phyloP scores from a whole-genome alignment of 2,113 vertebrate genomes.

The Anthoscopus minutus region DNA sequence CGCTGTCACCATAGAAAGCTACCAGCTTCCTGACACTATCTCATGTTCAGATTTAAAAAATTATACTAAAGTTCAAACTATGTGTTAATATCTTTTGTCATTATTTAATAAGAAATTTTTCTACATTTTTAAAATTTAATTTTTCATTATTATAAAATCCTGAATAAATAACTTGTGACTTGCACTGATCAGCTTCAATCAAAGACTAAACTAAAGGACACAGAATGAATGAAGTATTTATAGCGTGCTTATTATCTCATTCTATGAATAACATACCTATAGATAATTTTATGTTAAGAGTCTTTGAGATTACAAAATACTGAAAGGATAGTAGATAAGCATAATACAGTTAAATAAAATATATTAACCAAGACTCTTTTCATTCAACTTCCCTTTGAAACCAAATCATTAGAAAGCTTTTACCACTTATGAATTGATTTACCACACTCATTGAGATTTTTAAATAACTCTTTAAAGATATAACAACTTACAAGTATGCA shows the following conservation, averaged over 20 bases:
- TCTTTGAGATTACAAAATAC: background rate
- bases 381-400: background rate
- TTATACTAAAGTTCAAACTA: background rate
- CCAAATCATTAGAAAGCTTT: background rate
- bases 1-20: background rate
- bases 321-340: background rate
- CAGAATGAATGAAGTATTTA: background rate
- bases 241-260: background rate
- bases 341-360: background rate
- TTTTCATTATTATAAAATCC: background rate
- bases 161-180: background rate
- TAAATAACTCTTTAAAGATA: background rate
- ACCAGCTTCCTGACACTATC: background rate
- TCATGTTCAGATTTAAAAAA: background rate
- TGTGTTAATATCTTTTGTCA: background rate
- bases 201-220: background rate
- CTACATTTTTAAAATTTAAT: background rate
- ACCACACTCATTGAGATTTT: background rate
- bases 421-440: background rate
- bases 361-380: background rate
- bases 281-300: background rate
- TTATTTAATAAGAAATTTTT: background rate
- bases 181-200: background rate
- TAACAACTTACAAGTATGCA: background rate
- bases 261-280: background rate